phyloP scores from a whole-genome alignment of 2,797 vertebrate genomes.

The Hemibagrus guttatus region DNA sequence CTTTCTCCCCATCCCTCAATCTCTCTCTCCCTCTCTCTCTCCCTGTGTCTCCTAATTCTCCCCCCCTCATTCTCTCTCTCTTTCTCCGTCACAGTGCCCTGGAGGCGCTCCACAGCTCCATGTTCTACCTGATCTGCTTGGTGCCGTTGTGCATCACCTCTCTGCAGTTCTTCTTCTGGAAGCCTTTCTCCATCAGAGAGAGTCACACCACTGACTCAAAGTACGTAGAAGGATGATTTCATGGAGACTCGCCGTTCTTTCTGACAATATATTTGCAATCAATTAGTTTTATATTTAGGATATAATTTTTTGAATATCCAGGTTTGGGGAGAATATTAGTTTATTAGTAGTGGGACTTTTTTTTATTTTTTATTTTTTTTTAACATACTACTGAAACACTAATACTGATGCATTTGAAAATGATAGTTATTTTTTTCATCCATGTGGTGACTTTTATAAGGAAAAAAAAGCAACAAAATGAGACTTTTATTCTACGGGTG shows the following conservation, averaged over 20 bases:
- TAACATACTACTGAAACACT: neutral
- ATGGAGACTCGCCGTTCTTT: neutral
- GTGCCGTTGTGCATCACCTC: conserved; percentile 78
- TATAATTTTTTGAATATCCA: neutral
- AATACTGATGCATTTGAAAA: neutral
- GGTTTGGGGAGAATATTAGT: neutral
- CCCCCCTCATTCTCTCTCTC: conserved; percentile 28
- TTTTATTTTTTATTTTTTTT: neutral
- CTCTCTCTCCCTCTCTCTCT: conserved; percentile 34
- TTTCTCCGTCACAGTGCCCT: conserved; percentile 66
- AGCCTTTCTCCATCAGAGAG: conserved; percentile 81
- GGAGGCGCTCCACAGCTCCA: conserved; percentile 76
- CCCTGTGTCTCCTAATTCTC: conserved; percentile 38
- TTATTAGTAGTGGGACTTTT: too few relatives aligned
- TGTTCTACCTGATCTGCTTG: conserved; percentile 88
- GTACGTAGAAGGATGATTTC: conserved; percentile 69
- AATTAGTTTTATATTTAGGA: neutral
- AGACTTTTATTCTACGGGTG: neutral
- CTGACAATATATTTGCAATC: neutral
- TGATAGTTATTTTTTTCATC: neutral
- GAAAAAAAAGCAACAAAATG: neutral
- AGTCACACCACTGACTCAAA: conserved; percentile 78
- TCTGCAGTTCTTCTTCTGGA: conserved; percentile 83
- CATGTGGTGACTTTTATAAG: neutral
- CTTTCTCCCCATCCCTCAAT: conserved; percentile 36